Evolutionary conservation across 2,888 invertebrate species (phyloP), one percentile per base, ranked within the genome.

Genomic region (Agriotes lineatus): DNA sequence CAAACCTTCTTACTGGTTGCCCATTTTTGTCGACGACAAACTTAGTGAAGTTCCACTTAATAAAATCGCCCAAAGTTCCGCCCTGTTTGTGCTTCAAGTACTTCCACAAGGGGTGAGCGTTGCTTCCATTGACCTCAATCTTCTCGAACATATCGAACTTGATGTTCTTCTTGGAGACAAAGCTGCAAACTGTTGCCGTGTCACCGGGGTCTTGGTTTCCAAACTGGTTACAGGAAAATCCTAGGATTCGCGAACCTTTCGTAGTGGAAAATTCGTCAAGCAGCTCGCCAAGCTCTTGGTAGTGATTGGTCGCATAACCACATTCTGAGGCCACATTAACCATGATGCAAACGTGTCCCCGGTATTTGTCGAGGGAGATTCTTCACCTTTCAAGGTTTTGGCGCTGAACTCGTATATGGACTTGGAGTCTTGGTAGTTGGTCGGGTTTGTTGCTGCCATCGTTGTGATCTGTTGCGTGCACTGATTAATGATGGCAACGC

Each of bases 271-370:
- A 93, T 79, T 92, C 88, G 64, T 92, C 90, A 82, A 91, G 89
- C 70, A 96, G 83, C 78, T 91, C 90, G 81, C 92, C 92, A 67
- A 96, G 85, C 84, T 95, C 93, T 76, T 91, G 92, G 86, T 96
- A 96, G 85, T 95, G 93, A 73, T 90, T 90, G 64, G 90, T 88
- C 0, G 96, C 95, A 62, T 93, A 87, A 12, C 95, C 95, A 85
- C 96, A 96, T 82, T 95, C 90, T 3, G 93, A 93, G 2, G 96
- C 96, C 35, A 96, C 96, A 82, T 96, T 96, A n/a, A 96, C 95
- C 74, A 96, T 91, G 62, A 96, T 85, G 74, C 91, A 90, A 50
- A 95, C 94, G 84, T 95, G 91, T 66, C 92, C 95, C 81, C 91
- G 87, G 85, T 95, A 95, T 35, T 90, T 91, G 66, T 93, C 92